Percentiles rank a stretch among this genome's conserved stretches.
Evolutionary conservation across 2,888 invertebrate species (phyloP).

Genomic region (Eudemis profundana): DNA sequence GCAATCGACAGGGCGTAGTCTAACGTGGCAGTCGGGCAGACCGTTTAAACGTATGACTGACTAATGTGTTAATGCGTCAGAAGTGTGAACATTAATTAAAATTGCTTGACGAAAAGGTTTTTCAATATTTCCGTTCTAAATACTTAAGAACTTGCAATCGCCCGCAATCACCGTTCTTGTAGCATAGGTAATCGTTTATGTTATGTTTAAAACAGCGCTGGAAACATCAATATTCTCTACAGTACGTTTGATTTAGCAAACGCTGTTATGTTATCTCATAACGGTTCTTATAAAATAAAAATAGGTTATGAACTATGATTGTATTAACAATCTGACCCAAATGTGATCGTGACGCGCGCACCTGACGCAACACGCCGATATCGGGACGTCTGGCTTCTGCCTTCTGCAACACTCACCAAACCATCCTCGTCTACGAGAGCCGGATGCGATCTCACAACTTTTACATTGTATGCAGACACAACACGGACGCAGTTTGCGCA

Average conservation of each 20-base stretch:
- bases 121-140: conserved; percentile 1
- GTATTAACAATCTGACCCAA: conserved; percentile 78
- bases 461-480: conserved; percentile 1
- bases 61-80: conserved; percentile 23
- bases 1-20: conserved; percentile 26
- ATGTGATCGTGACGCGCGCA: conserved; percentile 72
- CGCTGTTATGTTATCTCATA: conserved; percentile 24
- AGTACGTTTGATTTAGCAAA: conserved; percentile 13
- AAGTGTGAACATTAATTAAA: conserved; percentile 24
- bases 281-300: conserved; percentile 63
- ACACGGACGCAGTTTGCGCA: conserved; percentile 9
- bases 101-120: conserved; percentile 9
- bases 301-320: conserved; percentile 73
- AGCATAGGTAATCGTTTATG: no score
- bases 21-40: neutral
- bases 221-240: neutral
- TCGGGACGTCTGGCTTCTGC: conserved; percentile 64
- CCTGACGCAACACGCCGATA: conserved; percentile 72
- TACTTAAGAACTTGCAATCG: no score
- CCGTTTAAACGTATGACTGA: conserved; percentile 15
- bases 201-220: no score
- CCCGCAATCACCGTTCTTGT: no score
- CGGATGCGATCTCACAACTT: conserved; percentile 44
- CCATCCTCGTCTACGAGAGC: conserved; percentile 47
- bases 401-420: conserved; percentile 52